phyloP scores from a whole-genome alignment of 2,113 vertebrate species.

The Tichodroma muraria region DNA sequence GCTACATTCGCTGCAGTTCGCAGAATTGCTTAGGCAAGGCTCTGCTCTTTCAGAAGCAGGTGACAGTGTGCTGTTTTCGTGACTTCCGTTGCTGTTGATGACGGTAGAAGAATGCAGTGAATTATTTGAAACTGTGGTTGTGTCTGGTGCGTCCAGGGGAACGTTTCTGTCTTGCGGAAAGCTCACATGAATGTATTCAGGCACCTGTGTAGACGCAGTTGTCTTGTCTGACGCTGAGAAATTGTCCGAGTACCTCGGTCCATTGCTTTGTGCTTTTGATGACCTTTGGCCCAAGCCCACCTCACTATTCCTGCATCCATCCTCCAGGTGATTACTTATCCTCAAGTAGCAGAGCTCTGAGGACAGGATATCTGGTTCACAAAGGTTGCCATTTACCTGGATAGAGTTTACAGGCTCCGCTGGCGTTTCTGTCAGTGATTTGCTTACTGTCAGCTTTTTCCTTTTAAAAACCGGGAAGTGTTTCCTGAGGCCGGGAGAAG shows the following conservation, averaged over 20 bases:
- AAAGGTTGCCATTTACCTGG: conserved; percentile 67
- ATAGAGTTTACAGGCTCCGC: conserved; percentile 22
- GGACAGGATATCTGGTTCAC: conserved; percentile 56
- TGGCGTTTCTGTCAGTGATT: conserved; percentile 72
- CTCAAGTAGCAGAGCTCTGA: conserved; percentile 66
- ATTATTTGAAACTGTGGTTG: not conserved
- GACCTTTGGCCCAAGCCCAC: not conserved
- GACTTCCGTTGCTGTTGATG: not conserved
- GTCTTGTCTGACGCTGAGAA: conserved; percentile 55
- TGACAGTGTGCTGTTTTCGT: not conserved
- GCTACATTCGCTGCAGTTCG: not conserved
- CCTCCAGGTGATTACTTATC: conserved; percentile 40
- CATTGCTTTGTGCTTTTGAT: conserved; percentile 72
- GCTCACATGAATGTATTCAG: conserved; percentile 67
- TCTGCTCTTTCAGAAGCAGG: conserved; percentile 7
- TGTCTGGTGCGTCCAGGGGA: not conserved
- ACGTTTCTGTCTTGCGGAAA: conserved; percentile 19
- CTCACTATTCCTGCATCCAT: conserved; percentile 32
- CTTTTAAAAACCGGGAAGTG: conserved; percentile 73
- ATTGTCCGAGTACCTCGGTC: conserved; percentile 41
- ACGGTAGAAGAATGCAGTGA: not conserved
- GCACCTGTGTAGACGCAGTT: conserved; percentile 68
- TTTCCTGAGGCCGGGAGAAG: conserved; percentile 81
- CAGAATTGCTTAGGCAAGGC: not conserved
- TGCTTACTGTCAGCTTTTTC: conserved; percentile 67